Base-by-base conservation (phyloP, 2,888 invertebrate genomes). In the Hemicrepidius hirtus region DNA sequence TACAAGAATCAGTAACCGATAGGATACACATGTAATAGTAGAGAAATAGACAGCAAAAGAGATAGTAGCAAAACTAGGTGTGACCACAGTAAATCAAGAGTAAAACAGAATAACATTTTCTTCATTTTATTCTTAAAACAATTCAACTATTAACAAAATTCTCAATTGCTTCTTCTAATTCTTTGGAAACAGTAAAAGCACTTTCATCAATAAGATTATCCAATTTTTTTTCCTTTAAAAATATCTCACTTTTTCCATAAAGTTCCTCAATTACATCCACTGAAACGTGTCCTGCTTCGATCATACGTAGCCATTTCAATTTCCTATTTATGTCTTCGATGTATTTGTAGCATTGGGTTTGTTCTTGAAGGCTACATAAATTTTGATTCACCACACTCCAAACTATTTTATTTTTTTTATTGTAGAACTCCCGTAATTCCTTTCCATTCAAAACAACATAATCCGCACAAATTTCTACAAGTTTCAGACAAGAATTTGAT, bases 301-400 rank as follows among this genome's bases (percentile, higher is more conserved):
- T 81, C 74, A 84, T 81, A 24, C 84, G 76, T 69, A 86, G 75
- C 77, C 82, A 80, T 75, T 83, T 83, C 16, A 77, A 74, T 76
- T 85, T 86, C 71, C 82, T 84, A 68, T 86, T 85, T 35, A 85
- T 72, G 78, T 86, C 84, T 65, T 81, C 78, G 20, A 85, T 75
- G 4, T 82, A 79, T 12, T 76, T 77, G 71, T 85, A 85, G 60
- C 83, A 83, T 68, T 79, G 71, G 12, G 79, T 74, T 63, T 83
- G 76, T 12, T 75, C 64, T 6, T 75, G 74, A 18, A 72, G 71
- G 13, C 74, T 60, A 50, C 67, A 76, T 35, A 59, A 66, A 65
- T 84, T 82, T n/a, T 77, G 79, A 72, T 84, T 82, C 9, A 85
- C 79, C 68, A 84, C 71, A 18, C 76, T 78, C 85, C 85, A 85